These are phyloP conservation scores for Nautilus pompilius DNA, from an alignment of 1,140 invertebrate species.

Conservation along the genomic window DNA sequence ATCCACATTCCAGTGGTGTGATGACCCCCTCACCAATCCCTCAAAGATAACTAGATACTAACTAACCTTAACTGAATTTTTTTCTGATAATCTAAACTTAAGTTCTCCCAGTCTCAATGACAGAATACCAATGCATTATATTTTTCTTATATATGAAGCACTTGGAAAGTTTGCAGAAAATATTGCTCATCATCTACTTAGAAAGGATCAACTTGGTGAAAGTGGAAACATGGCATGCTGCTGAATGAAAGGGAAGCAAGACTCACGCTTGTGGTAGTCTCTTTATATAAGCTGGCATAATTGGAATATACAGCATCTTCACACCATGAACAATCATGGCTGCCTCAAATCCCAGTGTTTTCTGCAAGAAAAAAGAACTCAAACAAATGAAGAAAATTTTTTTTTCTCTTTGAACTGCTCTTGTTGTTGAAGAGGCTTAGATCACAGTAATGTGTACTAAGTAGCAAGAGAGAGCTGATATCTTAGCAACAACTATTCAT, in stretches of 20 bases:
- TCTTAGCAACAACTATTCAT: neutral
- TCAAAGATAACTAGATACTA: neutral
- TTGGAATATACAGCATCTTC: conserved; percentile 52
- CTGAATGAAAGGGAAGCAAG: neutral
- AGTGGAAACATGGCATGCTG: neutral
- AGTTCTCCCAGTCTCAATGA: neutral
- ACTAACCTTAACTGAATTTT: neutral
- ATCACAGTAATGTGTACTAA: neutral
- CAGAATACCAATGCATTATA: neutral
- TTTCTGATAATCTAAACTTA: neutral
- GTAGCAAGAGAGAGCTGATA: neutral
- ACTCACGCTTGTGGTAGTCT: conserved; percentile 48
- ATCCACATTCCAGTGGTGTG: neutral
- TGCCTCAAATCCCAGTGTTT: conserved; percentile 37
- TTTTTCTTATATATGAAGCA: neutral
- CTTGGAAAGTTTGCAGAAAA: neutral
- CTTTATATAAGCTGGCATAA: conserved; percentile 51
- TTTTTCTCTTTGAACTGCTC: neutral
- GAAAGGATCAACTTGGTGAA: neutral
- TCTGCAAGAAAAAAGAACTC: conserved; percentile 26
- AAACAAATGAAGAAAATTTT: neutral
- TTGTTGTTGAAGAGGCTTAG: neutral
- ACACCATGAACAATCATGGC: conserved; percentile 47
- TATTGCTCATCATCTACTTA: neutral
- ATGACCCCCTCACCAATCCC: neutral